Evolutionary conservation across 2,888 invertebrate species (phyloP).

Genomic region (Apodemia hepburni): DNA sequence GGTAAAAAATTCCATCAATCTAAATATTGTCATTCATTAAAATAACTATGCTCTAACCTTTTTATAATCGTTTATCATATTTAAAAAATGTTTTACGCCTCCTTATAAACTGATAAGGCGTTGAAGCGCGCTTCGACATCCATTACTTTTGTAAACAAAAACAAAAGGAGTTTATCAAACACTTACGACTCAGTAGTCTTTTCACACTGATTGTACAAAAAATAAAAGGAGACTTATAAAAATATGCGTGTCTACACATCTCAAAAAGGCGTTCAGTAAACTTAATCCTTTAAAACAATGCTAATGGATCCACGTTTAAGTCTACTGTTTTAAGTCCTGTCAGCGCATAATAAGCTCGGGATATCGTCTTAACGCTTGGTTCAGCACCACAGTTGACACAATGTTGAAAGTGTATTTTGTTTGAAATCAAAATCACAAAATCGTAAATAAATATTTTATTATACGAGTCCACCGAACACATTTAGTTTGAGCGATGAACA

Average conservation of each 20-base stretch:
- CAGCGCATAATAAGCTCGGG: slow-evolving; percentile 61
- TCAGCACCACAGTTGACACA: slow-evolving; percentile 75
- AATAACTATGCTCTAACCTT: slow-evolving; percentile 13
- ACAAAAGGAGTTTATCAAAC: slow-evolving; percentile 45
- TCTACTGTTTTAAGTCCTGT: slow-evolving; percentile 66
- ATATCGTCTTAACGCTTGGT: slow-evolving; percentile 71
- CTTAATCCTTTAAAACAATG: slow-evolving; percentile 79
- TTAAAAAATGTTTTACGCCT: slow-evolving; percentile 13
- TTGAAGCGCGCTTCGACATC: slow-evolving; percentile 21
- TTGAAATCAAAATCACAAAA: slow-evolving; percentile 62
- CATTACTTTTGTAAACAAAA: slow-evolving; percentile 29
- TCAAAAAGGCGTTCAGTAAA: slow-evolving; percentile 49
- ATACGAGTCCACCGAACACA: slow-evolving; percentile 75
- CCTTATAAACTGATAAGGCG: slow-evolving; percentile 9
- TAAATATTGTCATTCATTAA: slow-evolving; percentile 12
- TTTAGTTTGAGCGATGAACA: slow-evolving; percentile 79
- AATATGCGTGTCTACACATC: slow-evolving; percentile 66
- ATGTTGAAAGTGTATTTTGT: slow-evolving; percentile 69
- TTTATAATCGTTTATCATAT: slow-evolving; percentile 5
- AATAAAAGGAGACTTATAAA: slow-evolving; percentile 69
- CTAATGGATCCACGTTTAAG: slow-evolving; percentile 74
- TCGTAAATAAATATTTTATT: slow-evolving; percentile 76
- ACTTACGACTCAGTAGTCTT: slow-evolving; percentile 62
- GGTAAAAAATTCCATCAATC: slow-evolving; percentile 13
- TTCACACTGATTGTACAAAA: slow-evolving; percentile 64